These are phyloP conservation scores for Neosilurus mollespiculum DNA, from an alignment of 2,797 vertebrate genomes.

Conservation along the genomic window DNA sequence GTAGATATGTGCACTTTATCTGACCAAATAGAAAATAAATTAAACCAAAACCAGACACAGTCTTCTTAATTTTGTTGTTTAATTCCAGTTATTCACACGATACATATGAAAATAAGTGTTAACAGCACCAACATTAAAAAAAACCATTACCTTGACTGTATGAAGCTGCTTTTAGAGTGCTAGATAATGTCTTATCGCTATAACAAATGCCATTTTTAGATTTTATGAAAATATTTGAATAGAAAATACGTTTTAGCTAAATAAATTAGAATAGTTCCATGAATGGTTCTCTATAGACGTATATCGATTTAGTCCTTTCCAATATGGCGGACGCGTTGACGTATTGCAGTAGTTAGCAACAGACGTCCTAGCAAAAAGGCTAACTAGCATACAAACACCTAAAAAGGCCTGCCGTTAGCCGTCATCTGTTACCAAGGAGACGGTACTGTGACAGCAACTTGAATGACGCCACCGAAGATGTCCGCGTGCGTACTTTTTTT, in stretches of 20 bases:
- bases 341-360: neutral
- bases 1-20: neutral
- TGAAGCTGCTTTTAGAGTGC: neutral
- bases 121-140: neutral
- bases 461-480: constrained; percentile 52
- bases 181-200: too few relatives aligned
- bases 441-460: constrained; percentile 58
- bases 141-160: neutral
- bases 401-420: constrained; percentile 1
- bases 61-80: neutral
- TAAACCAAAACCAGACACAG: too few relatives aligned
- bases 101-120: neutral
- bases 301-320: neutral
- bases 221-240: too few relatives aligned
- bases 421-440: constrained; percentile 61
- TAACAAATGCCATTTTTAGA: neutral
- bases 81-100: neutral
- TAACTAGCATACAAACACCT: neutral
- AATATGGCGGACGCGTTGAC: neutral
- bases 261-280: too few relatives aligned
- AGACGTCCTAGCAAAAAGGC: neutral
- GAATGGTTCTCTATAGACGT: too few relatives aligned
- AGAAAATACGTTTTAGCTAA: neutral
- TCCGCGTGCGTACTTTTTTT: neutral
- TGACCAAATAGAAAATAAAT: neutral